Evolutionary conservation across 2,888 invertebrate species (phyloP).

Genomic region (Orthonevra nobilis): DNA sequence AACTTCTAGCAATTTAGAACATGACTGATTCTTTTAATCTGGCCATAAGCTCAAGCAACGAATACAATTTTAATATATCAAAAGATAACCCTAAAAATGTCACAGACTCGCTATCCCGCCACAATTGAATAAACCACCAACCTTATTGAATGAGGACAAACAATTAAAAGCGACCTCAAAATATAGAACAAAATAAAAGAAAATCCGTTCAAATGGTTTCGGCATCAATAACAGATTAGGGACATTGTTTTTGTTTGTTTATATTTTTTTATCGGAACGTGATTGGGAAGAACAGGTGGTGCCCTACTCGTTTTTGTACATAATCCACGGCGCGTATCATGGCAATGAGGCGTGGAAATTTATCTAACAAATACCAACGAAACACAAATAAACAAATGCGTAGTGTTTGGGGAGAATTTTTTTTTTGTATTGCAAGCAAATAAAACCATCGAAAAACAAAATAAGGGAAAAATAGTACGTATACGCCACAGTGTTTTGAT

Average conservation of each 20-base stretch:
- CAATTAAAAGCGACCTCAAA: too few relatives aligned
- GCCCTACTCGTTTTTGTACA: background rate
- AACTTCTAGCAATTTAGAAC: too few relatives aligned
- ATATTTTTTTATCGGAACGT: background rate
- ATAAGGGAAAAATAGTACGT: background rate
- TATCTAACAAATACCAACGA: background rate
- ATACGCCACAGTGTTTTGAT: background rate
- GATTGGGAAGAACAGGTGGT: conserved; percentile 9
- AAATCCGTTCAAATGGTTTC: too few relatives aligned
- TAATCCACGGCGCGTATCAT: background rate
- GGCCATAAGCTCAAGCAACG: conserved; percentile 14
- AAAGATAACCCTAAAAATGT: conserved; percentile 9
- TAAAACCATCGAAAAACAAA: too few relatives aligned
- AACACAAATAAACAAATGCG: conserved; percentile 2
- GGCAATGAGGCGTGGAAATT: background rate
- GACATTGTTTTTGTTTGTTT: too few relatives aligned
- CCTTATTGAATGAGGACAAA: conserved; percentile 2
- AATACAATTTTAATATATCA: conserved; percentile 29
- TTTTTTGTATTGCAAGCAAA: too few relatives aligned
- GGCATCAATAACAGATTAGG: conserved; percentile 17
- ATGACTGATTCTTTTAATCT: too few relatives aligned
- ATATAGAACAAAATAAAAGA: too few relatives aligned
- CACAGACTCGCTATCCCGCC: too few relatives aligned
- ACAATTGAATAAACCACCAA: too few relatives aligned
- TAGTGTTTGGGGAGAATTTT: too few relatives aligned